A percentile compares a stretch with the other conserved stretches of the same genome.
phyloP scores from a whole-genome alignment of 2,888 invertebrate species.

The Pammene aurita region DNA sequence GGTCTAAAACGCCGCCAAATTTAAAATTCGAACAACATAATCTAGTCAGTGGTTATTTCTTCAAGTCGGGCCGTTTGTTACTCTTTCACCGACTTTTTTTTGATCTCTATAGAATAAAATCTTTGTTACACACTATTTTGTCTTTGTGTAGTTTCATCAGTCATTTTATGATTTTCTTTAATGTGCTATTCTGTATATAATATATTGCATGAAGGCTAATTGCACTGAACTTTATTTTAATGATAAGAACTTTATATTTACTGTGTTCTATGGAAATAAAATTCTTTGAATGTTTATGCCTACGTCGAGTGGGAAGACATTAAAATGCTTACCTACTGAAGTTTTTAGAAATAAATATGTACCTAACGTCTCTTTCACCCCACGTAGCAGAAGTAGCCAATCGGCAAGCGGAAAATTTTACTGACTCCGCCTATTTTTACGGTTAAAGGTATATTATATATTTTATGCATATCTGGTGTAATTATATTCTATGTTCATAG shows the following conservation, averaged over 20 bases:
- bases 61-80: no score
- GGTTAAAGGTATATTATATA: background rate
- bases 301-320: background rate
- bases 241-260: no score
- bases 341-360: background rate
- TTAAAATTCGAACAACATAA: slow-evolving; percentile 79
- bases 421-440: background rate
- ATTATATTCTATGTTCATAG: no score
- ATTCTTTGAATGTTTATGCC: background rate
- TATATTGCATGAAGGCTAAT: no score
- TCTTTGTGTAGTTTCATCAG: background rate
- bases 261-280: no score
- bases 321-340: background rate
- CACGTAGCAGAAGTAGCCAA: background rate
- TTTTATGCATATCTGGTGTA: background rate
- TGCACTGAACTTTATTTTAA: no score
- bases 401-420: background rate
- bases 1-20: slow-evolving; percentile 72
- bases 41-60: slow-evolving; percentile 46
- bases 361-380: background rate
- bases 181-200: no score
- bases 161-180: no score
- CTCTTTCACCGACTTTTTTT: no score
- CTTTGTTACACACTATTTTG: no score
- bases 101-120: no score